phyloP scores from a whole-genome alignment of 2,113 vertebrate species.

The Etheostoma cragini region DNA sequence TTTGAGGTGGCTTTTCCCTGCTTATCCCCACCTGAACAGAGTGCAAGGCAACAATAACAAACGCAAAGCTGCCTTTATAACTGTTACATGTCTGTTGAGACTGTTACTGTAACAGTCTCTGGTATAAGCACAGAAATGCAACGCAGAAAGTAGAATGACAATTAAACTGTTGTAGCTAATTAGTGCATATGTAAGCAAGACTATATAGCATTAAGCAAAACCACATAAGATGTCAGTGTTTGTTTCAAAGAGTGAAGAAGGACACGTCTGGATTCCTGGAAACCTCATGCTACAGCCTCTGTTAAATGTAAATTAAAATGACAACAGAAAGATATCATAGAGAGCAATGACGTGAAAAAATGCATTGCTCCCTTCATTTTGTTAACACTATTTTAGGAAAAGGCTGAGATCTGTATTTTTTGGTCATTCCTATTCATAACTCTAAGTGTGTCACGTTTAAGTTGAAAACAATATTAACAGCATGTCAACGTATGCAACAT shows the following conservation, averaged over 20 bases:
- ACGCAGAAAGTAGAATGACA: conserved; percentile 29
- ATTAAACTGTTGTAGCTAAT: conserved; percentile 57
- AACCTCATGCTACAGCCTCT: conserved; percentile 1
- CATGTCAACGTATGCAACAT: neutral
- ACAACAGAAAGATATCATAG: conserved; percentile 45
- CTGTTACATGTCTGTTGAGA: too few species aligned
- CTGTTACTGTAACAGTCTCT: too few species aligned
- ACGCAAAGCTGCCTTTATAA: conserved; percentile 59
- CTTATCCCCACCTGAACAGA: conserved; percentile 83
- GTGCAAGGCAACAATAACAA: conserved; percentile 50
- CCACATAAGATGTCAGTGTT: conserved; percentile 10
- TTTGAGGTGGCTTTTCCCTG: conserved; percentile 86
- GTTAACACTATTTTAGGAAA: neutral
- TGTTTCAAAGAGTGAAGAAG: conserved; percentile 16
- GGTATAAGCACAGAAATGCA: conserved; percentile 10
- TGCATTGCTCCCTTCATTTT: conserved; percentile 16
- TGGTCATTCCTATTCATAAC: neutral
- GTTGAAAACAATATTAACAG: neutral
- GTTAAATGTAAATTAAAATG: conserved; percentile 47
- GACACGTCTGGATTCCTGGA: neutral
- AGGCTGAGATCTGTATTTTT: neutral
- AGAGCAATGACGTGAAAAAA: conserved; percentile 50
- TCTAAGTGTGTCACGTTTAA: neutral
- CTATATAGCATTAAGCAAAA: neutral
- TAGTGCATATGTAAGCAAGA: conserved; percentile 44